These are phyloP conservation scores for Drosophila meridionalis DNA, from an alignment of 2,888 invertebrate genomes.

Conservation along the genomic window DNA sequence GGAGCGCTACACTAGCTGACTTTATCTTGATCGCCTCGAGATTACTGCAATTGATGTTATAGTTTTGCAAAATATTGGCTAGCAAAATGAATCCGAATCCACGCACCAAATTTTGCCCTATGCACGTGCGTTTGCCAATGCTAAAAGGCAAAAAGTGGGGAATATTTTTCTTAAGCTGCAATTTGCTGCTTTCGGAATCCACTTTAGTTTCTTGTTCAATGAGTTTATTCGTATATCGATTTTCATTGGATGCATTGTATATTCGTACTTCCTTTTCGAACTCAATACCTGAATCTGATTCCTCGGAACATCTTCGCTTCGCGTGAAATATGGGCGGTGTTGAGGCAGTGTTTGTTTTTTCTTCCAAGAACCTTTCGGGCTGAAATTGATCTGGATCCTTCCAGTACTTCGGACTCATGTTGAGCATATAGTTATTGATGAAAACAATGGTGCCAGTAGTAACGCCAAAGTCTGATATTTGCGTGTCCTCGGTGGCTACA, in stretches of 20 bases:
- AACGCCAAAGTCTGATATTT: slow-evolving; percentile 90
- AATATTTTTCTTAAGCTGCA: slow-evolving; percentile 86
- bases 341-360: slow-evolving; percentile 26
- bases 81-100: slow-evolving; percentile 91
- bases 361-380: slow-evolving; percentile 90
- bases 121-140: slow-evolving; percentile 94
- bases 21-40: slow-evolving; percentile 86
- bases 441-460: slow-evolving; percentile 92
- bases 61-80: slow-evolving; percentile 90
- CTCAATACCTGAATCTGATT: slow-evolving; percentile 87
- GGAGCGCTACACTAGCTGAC: slow-evolving; percentile 91
- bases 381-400: slow-evolving; percentile 89
- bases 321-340: slow-evolving; percentile 2
- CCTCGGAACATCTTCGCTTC: slow-evolving; percentile 84
- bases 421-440: slow-evolving; percentile 93
- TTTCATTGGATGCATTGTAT: background rate
- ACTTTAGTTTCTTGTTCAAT: slow-evolving; percentile 5
- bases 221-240: background rate
- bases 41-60: slow-evolving; percentile 88
- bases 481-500: slow-evolving; percentile 91
- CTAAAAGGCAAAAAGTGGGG: slow-evolving; percentile 94
- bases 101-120: slow-evolving; percentile 92
- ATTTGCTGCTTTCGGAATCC: slow-evolving; percentile 6
- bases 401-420: slow-evolving; percentile 91
- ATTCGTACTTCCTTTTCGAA: slow-evolving; percentile 83